Conservation (phyloP, 2,888 invertebrate species). For the Oscheius onirici region DNA sequence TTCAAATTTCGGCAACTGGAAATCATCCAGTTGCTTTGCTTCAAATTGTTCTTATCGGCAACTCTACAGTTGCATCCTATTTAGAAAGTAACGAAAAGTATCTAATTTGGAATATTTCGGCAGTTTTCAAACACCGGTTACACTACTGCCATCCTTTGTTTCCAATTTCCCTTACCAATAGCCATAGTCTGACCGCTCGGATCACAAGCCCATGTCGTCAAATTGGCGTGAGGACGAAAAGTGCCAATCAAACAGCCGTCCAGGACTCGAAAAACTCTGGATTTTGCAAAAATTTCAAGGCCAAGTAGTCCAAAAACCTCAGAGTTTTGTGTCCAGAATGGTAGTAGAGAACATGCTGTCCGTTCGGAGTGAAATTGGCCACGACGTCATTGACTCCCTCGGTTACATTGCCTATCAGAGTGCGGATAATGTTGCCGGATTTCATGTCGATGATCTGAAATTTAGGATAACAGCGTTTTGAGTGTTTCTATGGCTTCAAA, state of each 20-base stretch:
- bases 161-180: conserved; percentile 60
- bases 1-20: too few species aligned
- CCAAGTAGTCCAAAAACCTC: conserved; percentile 73
- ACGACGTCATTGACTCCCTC: conserved; percentile 97
- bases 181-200: conserved; percentile 56
- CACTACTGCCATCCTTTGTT: too few species aligned
- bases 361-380: conserved; percentile 90
- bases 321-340: conserved; percentile 94
- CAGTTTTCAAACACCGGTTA: too few species aligned
- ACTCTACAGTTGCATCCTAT: too few species aligned
- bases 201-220: conserved; percentile 64
- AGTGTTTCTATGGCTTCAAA: neutral
- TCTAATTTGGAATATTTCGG: neutral
- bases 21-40: too few species aligned
- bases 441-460: conserved; percentile 82
- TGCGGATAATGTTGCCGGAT: conserved; percentile 86
- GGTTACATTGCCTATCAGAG: conserved; percentile 86
- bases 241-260: conserved; percentile 93
- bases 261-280: conserved; percentile 83
- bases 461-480: neutral
- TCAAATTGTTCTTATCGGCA: too few species aligned
- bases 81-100: too few species aligned
- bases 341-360: conserved; percentile 94
- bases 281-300: neutral
- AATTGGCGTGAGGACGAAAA: conserved; percentile 77